Percentiles rank a stretch among this genome's conserved stretches.
Conservation (phyloP, 2,888 invertebrate species). For the Micropterix aruncella region DNA sequence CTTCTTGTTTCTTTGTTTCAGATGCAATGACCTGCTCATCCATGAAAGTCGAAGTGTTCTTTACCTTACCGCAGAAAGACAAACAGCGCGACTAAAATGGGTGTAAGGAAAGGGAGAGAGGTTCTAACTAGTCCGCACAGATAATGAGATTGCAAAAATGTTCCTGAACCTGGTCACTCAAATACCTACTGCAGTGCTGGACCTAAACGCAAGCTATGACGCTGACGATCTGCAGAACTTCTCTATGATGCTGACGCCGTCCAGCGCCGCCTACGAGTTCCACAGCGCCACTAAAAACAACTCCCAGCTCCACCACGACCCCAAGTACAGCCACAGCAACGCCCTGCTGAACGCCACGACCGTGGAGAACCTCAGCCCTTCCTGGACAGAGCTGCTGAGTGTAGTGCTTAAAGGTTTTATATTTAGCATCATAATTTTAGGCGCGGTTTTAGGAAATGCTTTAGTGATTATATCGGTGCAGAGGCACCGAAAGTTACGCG, state of each 20-base stretch:
- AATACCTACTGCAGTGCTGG: neutral
- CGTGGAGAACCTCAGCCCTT: neutral
- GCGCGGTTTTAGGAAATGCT: conserved; percentile 84
- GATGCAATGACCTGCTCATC: too few relatives aligned
- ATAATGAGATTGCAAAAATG: neutral
- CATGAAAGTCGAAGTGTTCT: too few relatives aligned
- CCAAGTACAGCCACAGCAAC: neutral
- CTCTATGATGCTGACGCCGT: neutral
- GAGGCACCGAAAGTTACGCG: conserved; percentile 65
- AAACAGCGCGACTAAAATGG: too few relatives aligned
- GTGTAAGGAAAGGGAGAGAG: neutral
- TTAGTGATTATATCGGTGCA: conserved; percentile 78
- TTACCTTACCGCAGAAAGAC: too few relatives aligned
- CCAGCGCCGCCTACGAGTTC: neutral
- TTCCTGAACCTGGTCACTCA: neutral
- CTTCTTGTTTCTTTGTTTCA: too few relatives aligned
- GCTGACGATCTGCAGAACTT: neutral
- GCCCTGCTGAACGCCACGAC: neutral
- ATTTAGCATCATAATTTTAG: conserved; percentile 76
- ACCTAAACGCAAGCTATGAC: neutral
- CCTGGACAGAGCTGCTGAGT: conserved; percentile 28
- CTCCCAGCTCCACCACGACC: neutral
- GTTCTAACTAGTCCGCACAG: neutral
- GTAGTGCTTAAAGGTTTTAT: conserved; percentile 60
- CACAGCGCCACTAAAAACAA: neutral